Conservation (phyloP, 1,140 invertebrate species). For the Pseudomyrmex concolor region DNA sequence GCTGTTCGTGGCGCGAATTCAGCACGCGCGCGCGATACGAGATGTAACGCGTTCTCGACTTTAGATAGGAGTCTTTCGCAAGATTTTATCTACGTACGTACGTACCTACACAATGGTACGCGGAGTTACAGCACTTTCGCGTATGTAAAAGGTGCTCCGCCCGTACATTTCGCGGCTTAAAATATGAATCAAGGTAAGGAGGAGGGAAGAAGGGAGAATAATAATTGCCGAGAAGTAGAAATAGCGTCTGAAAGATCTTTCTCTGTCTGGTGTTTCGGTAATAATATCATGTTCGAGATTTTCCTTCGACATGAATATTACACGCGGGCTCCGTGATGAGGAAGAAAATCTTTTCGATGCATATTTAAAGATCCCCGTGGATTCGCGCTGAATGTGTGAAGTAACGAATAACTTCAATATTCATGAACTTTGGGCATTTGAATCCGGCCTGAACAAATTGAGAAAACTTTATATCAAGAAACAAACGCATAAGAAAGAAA, state of each 20-base stretch:
- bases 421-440: constrained; percentile 34
- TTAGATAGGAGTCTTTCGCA: not conserved
- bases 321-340: not conserved
- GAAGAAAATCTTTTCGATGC: constrained; percentile 29
- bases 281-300: constrained; percentile 2
- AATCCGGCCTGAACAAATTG: constrained; percentile 47
- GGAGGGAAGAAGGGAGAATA: not conserved
- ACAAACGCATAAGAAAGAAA: constrained; percentile 37
- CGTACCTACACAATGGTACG: not conserved
- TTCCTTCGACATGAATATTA: constrained; percentile 19
- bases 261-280: constrained; percentile 6
- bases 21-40: not conserved
- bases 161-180: not conserved
- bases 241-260: not conserved
- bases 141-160: too few relatives aligned
- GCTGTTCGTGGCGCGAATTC: constrained; percentile 17
- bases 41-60: not conserved
- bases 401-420: constrained; percentile 50
- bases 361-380: constrained; percentile 44
- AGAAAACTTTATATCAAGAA: constrained; percentile 27
- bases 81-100: constrained; percentile 8
- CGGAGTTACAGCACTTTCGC: too few relatives aligned
- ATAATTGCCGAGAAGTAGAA: constrained; percentile 3
- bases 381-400: constrained; percentile 42
- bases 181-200: not conserved